phyloP scores from a whole-genome alignment of 2,113 vertebrate genomes.

The Trematomus loennbergii region DNA sequence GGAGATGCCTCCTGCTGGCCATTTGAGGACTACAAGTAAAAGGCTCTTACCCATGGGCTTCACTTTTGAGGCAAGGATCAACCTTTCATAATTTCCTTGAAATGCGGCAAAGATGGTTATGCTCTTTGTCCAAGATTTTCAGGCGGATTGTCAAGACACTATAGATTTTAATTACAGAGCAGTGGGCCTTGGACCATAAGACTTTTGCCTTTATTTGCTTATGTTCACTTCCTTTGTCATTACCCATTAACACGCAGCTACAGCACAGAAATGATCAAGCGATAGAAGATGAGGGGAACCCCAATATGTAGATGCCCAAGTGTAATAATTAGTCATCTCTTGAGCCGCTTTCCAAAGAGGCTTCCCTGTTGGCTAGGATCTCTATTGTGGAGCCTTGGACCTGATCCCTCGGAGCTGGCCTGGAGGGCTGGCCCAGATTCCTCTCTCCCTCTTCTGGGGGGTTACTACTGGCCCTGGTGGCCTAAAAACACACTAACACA shows the following conservation, averaged over 20 bases:
- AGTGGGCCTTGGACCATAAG: too few species aligned
- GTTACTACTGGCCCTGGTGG: slow-evolving; percentile 35
- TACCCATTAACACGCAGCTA: neutral
- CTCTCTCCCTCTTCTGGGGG: slow-evolving; percentile 10
- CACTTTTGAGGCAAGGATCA: too few species aligned
- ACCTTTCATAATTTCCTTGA: too few species aligned
- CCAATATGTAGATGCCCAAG: slow-evolving; percentile 33
- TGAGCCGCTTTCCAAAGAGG: slow-evolving; percentile 50
- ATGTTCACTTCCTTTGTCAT: neutral
- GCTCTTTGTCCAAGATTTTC: too few species aligned
- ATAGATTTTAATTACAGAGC: too few species aligned
- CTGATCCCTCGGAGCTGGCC: slow-evolving; percentile 36
- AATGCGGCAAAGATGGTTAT: too few species aligned
- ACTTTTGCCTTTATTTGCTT: too few species aligned
- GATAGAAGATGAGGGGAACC: slow-evolving; percentile 28
- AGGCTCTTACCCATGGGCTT: too few species aligned
- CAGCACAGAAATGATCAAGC: slow-evolving; percentile 10
- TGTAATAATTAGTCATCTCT: slow-evolving; percentile 71
- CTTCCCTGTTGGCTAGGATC: slow-evolving; percentile 30
- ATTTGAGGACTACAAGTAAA: too few species aligned
- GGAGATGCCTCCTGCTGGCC: too few species aligned
- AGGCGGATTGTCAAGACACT: too few species aligned
- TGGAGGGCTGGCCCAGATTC: slow-evolving; percentile 38
- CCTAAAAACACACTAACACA: slow-evolving; percentile 29
- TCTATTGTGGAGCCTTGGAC: slow-evolving; percentile 43